Percentiles rank a stretch among this genome's conserved stretches.
phyloP scores from a whole-genome alignment of 2,113 vertebrate genomes.

The Synchiropus splendidus region DNA sequence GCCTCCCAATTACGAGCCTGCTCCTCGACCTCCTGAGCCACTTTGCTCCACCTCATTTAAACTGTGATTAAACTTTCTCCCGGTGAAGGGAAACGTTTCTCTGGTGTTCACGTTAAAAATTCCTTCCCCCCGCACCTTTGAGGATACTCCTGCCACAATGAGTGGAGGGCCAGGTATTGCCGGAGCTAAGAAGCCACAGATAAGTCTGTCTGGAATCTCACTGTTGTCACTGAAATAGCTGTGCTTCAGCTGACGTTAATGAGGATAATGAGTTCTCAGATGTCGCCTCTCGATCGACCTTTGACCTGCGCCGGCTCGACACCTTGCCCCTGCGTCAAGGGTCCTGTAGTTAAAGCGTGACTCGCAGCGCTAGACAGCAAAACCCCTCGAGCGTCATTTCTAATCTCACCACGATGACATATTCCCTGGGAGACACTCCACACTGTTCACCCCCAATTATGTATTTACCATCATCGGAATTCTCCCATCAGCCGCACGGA shows the following conservation, averaged over 20 bases:
- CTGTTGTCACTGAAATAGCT: slow-evolving; percentile 36
- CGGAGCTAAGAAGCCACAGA: slow-evolving; percentile 29
- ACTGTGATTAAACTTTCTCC: neutral
- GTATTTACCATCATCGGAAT: slow-evolving; percentile 46
- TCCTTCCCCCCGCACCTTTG: slow-evolving; percentile 38
- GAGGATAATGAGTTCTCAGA: slow-evolving; percentile 54
- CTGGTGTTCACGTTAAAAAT: slow-evolving; percentile 28
- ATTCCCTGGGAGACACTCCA: slow-evolving; percentile 36
- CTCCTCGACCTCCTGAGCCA: too few relatives aligned
- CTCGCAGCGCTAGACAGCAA: slow-evolving; percentile 21
- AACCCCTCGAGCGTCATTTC: slow-evolving; percentile 32
- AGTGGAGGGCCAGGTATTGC: slow-evolving; percentile 51
- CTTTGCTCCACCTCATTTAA: too few relatives aligned
- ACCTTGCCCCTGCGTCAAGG: slow-evolving; percentile 26
- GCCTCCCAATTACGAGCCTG: too few relatives aligned
- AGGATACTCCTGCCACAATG: slow-evolving; percentile 34
- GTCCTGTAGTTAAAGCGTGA: slow-evolving; percentile 45
- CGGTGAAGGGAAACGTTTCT: neutral
- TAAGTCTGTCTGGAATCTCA: slow-evolving; percentile 44
- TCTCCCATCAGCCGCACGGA: neutral
- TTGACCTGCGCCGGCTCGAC: slow-evolving; percentile 24
- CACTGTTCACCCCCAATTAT: slow-evolving; percentile 41
- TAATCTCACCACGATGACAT: slow-evolving; percentile 11
- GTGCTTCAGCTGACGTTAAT: slow-evolving; percentile 43
- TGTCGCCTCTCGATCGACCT: slow-evolving; percentile 49